Conservation (phyloP, 1,140 invertebrate species). For the Eurytemora carolleeae region DNA sequence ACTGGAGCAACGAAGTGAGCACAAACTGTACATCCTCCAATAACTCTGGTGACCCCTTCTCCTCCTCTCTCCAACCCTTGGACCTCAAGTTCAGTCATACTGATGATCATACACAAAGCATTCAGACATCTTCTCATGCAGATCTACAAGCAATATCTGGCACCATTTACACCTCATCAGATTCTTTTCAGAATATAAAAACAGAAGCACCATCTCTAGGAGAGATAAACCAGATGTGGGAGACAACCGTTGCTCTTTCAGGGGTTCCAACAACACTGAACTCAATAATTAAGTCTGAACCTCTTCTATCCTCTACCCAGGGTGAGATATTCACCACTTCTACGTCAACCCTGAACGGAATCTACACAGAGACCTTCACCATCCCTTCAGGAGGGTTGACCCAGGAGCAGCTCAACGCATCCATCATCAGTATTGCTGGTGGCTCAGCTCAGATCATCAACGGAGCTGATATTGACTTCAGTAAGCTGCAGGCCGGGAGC, state of each 20-base stretch:
- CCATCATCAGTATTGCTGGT: neutral
- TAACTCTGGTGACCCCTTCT: neutral
- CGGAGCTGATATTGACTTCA: neutral
- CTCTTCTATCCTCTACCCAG: neutral
- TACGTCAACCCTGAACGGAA: neutral
- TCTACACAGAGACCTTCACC: neutral
- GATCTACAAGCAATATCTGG: neutral
- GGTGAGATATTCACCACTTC: neutral
- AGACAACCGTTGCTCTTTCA: neutral
- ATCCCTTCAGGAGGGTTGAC: neutral
- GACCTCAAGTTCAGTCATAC: neutral
- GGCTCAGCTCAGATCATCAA: neutral
- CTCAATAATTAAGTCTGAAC: neutral
- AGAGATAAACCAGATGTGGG: neutral
- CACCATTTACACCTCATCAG: neutral
- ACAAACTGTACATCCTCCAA: neutral
- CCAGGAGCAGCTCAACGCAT: neutral
- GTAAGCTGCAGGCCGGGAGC: neutral
- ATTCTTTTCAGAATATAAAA: too few relatives aligned
- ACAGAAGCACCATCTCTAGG: too few relatives aligned
- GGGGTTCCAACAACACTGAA: neutral
- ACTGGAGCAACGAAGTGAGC: neutral
- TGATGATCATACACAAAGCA: neutral
- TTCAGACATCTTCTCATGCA: neutral
- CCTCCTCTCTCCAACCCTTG: neutral